These are phyloP conservation scores for Drosophila macrospina DNA, from an alignment of 2,888 invertebrate genomes.

Conservation along the genomic window DNA sequence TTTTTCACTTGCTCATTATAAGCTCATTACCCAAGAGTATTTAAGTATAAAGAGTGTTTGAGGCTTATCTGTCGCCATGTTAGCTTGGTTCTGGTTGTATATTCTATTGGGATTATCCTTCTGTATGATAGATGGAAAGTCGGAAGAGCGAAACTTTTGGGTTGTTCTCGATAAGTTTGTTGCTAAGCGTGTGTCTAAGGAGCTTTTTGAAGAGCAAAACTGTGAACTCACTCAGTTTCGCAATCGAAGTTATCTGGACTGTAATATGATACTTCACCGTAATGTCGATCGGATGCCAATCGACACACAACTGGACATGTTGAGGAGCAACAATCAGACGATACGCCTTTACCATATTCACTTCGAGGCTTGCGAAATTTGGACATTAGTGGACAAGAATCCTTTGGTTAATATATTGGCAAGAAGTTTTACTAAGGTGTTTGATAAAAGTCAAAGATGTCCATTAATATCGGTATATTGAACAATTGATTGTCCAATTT, in stretches of 20 bases:
- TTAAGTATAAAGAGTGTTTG: not conserved
- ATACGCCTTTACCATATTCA: conserved; percentile 39
- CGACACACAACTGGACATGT: conserved; percentile 32
- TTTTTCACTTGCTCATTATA: too few species aligned
- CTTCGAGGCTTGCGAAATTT: conserved; percentile 41
- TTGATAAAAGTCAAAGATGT: conserved; percentile 28
- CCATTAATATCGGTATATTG: conserved; percentile 47
- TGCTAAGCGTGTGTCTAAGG: not conserved
- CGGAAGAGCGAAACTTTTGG: conserved; percentile 23
- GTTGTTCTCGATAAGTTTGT: conserved; percentile 31
- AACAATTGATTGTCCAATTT: not conserved
- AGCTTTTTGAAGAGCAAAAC: conserved; percentile 11
- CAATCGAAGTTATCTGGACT: conserved; percentile 23
- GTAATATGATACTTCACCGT: conserved; percentile 17
- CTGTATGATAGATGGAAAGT: not conserved
- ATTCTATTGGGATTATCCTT: conserved; percentile 14
- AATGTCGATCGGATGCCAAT: conserved; percentile 20
- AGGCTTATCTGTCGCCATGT: conserved; percentile 8
- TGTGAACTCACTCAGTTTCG: conserved; percentile 13
- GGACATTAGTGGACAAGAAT: conserved; percentile 33
- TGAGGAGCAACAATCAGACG: conserved; percentile 3
- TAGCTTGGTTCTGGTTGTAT: conserved; percentile 11
- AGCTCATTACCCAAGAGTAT: too few species aligned
- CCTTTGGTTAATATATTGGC: conserved; percentile 25
- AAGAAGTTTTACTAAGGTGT: conserved; percentile 15